Evolutionary conservation across 1,140 invertebrate species (phyloP), one percentile per base, ranked within the genome.

Genomic region (Drepana arcuata): DNA sequence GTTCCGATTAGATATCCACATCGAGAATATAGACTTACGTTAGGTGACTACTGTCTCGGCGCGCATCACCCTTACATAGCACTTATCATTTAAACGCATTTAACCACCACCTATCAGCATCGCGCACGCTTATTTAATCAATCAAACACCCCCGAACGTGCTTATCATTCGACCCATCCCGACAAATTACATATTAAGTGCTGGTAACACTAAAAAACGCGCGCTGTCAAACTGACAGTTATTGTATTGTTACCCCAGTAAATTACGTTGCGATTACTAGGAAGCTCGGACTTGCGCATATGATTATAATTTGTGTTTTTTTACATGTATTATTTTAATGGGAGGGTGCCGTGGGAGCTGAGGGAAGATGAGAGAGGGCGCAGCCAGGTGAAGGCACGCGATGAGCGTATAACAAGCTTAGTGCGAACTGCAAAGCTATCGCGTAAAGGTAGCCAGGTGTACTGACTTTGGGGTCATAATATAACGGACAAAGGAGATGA

Each of bases 131-230:
- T 75, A 65, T 68, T 75, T 69, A 75, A 80, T 80, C 75, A 80
- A 80, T 80, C 72, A 79, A 61, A 53, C 64, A 65, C 48, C 69
- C 66, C 46, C 47, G 34, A 53, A 50, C 35, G 35, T 39, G 55
- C 65, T 71, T 77, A 73, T 77, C 69, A 65, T 44, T 43, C 40
- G 44, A 50, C 56, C 57, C 71, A 69, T 73, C 69, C 69, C 63
- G 56, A 61, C 70, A 77, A 80, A 80, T 77, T 77, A 75, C 63
- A 75, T 68, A 73, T 77, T 77, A 75, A 77, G 41, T 61, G 57
- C 51, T 61, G 61, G 64, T 52, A 67, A 68, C 60, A 70, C 60
- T 70, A 71, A 73, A 78, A 73, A 71, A 56, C 57, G 54, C 48
- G 46, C 38, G 45, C 62, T 67, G 69, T 68, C 61, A 74, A 55